phyloP scores from a whole-genome alignment of 2,888 invertebrate genomes.

The Drosophila lacicola region DNA sequence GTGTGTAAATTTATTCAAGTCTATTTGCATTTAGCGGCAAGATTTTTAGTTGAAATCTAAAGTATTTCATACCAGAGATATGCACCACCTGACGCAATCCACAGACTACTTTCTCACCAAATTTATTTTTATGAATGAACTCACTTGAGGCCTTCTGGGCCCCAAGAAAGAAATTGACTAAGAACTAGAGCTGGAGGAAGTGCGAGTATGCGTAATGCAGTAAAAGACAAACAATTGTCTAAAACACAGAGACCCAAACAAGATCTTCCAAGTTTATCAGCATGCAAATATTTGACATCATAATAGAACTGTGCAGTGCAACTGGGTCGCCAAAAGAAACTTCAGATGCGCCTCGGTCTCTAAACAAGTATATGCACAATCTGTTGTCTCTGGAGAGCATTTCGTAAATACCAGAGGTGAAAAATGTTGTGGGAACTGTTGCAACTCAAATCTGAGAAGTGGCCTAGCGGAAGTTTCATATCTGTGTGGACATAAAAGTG shows the following conservation, averaged over 20 bases:
- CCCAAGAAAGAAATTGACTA: not conserved
- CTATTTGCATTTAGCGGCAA: slow-evolving; percentile 75
- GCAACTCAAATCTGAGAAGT: slow-evolving; percentile 3
- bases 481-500: slow-evolving; percentile 15
- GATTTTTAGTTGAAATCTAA: slow-evolving; percentile 52
- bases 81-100: slow-evolving; percentile 32
- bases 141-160: slow-evolving; percentile 27
- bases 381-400: slow-evolving; percentile 14
- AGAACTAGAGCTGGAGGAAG: slow-evolving; percentile 55
- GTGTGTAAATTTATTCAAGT: slow-evolving; percentile 55
- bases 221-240: slow-evolving; percentile 71
- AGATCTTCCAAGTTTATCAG: slow-evolving; percentile 60
- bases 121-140: slow-evolving; percentile 74
- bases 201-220: slow-evolving; percentile 83
- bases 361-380: slow-evolving; percentile 9
- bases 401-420: slow-evolving; percentile 48
- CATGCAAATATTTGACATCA: slow-evolving; percentile 60
- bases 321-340: slow-evolving; percentile 55
- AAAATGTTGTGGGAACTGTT: slow-evolving; percentile 49
- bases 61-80: slow-evolving; percentile 48
- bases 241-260: slow-evolving; percentile 27
- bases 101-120: slow-evolving; percentile 54
- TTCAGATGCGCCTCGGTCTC: slow-evolving; percentile 6
- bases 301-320: slow-evolving; percentile 51
- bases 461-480: slow-evolving; percentile 38